phyloP scores from a whole-genome alignment of 2,888 invertebrate genomes.

The Aleiodes leptofemur region DNA sequence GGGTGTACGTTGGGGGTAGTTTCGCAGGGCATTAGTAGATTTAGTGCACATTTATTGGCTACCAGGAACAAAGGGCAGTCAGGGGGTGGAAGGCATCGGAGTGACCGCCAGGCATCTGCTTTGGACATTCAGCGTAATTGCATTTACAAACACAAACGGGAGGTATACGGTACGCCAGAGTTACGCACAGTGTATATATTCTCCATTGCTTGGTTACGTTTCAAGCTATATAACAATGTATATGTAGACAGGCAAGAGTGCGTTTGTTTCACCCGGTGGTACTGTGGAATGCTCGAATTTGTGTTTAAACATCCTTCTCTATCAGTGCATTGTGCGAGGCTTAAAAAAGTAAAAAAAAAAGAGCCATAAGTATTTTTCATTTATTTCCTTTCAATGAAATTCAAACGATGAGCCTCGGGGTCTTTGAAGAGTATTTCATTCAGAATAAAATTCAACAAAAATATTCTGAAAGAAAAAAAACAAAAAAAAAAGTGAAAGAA shows the following conservation, averaged over 20 bases:
- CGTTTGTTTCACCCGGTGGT: slow-evolving; percentile 23
- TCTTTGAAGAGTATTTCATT: slow-evolving; percentile 35
- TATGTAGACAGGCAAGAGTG: slow-evolving; percentile 20
- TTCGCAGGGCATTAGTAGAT: slow-evolving; percentile 58
- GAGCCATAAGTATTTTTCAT: too few relatives aligned
- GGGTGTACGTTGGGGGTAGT: slow-evolving; percentile 12
- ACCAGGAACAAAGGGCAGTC: slow-evolving; percentile 62
- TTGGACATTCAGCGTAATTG: slow-evolving; percentile 71
- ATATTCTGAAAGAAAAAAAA: slow-evolving; percentile 31
- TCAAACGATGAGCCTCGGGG: slow-evolving; percentile 6
- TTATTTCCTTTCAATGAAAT: not conserved
- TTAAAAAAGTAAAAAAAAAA: too few relatives aligned
- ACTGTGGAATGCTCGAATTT: slow-evolving; percentile 17
- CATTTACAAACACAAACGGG: slow-evolving; percentile 65
- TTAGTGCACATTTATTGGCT: slow-evolving; percentile 68
- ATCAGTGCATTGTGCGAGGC: too few relatives aligned
- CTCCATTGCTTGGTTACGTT: slow-evolving; percentile 18
- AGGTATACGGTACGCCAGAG: slow-evolving; percentile 38
- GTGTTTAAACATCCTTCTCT: slow-evolving; percentile 11
- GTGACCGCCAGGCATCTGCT: slow-evolving; percentile 70
- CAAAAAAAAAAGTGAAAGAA: not conserved
- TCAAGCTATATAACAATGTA: slow-evolving; percentile 31
- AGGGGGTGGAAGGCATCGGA: slow-evolving; percentile 63
- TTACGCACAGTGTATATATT: slow-evolving; percentile 42
- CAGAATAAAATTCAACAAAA: slow-evolving; percentile 32